Base-by-base conservation (phyloP, 2,113 vertebrate species). In the Actinemys pallida region DNA sequence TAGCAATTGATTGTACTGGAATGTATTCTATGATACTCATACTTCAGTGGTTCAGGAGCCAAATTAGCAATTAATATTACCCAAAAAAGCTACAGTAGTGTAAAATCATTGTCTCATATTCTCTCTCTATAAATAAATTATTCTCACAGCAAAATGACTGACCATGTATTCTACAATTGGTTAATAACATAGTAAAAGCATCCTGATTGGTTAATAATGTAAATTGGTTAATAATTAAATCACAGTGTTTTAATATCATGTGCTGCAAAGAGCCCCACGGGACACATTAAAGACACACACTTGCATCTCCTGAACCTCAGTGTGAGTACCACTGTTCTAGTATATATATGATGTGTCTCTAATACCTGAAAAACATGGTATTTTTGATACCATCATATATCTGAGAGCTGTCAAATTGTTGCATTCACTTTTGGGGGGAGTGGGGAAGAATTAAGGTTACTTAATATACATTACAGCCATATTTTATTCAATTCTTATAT, bases 281-380 rank as follows among this genome's bases (percentile, higher is more conserved):
- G n/a, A 72, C 35, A 39, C n/a, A 39, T 39, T 39, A 72, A 39
- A 72, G 19, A 72, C 3, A 42, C 39, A 42, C 17, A 39, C 35
- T 39, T 72, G 65, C 65, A 39, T 39, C n/a, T 72, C 65, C n/a
- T 39, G 19, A 22, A 9, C 8, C 5, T 39, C 65, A 39, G 4
- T 39, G 8, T 39, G 29, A 16, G 13, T 29, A 29, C 29, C 57
- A 13, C 57, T 59, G 27, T 29, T 59, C 27, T 59, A 29, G 29
- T 31, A 59, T 59, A 59, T 31, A 81, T 93, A 89, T 97, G 88
- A 85, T 83, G 95, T 91, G 8, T 92, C 96, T 94, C 91, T 87
- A 90, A 89, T 95, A 93, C 87, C 94, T 94, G 86, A 96, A 96
- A 97, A 81, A 53, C 90, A 24, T 81, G 86, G 81, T 96, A 94